These are phyloP conservation scores for Pachycephus smyrnensis DNA, from an alignment of 2,888 invertebrate species.

Conservation along the genomic window DNA sequence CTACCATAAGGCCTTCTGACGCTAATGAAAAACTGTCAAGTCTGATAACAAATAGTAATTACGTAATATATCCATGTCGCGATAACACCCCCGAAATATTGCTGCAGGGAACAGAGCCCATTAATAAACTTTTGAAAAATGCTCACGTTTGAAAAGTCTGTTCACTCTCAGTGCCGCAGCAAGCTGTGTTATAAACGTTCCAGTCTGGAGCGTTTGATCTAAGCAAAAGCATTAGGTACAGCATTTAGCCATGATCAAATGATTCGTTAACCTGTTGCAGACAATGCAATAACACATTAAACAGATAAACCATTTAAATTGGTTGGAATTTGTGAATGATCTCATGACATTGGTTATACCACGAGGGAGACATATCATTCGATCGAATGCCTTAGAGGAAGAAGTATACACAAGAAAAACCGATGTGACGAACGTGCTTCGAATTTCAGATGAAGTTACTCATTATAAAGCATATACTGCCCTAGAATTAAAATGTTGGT, in stretches of 20 bases:
- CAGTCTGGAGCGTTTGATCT: slow-evolving; percentile 46
- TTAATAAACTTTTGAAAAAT: slow-evolving; percentile 23
- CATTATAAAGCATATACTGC: neutral
- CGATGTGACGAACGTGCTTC: neutral
- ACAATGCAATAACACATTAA: slow-evolving; percentile 3
- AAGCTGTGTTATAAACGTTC: slow-evolving; percentile 49
- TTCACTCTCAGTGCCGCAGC: slow-evolving; percentile 46
- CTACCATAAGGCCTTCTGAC: neutral
- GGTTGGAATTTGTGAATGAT: neutral
- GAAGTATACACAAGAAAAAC: slow-evolving; percentile 7
- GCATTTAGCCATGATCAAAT: slow-evolving; percentile 16
- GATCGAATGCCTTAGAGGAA: neutral
- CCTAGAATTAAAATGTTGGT: slow-evolving; percentile 48
- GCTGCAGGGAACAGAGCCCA: slow-evolving; percentile 11
- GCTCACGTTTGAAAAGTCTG: slow-evolving; percentile 47
- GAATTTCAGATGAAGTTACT: neutral
- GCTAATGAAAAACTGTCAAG: neutral
- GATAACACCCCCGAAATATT: neutral
- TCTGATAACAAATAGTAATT: neutral
- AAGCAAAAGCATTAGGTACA: slow-evolving; percentile 36
- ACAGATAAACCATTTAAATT: neutral
- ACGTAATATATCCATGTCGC: neutral
- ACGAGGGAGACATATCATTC: neutral
- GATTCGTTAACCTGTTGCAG: slow-evolving; percentile 3
- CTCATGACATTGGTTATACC: neutral